Percentiles rank a stretch among this genome's conserved stretches.
Conservation (phyloP, 2,113 vertebrate genomes). For the Pyrgilauda ruficollis region DNA sequence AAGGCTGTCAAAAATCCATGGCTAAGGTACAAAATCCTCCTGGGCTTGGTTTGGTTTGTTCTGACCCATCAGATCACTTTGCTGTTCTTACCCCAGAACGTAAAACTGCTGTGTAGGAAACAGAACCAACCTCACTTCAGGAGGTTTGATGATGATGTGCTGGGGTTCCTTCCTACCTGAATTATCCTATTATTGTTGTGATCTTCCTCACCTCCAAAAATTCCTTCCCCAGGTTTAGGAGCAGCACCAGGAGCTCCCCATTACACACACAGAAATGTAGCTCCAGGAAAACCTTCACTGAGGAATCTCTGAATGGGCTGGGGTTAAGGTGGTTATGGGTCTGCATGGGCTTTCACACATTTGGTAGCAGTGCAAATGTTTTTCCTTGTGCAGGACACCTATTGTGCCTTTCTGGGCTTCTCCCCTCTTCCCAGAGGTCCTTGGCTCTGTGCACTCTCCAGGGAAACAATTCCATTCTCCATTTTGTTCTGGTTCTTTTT, state of each 20-base stretch:
- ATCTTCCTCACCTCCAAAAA: neutral
- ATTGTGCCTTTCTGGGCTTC: neutral
- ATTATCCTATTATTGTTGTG: neutral
- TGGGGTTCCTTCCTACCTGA: neutral
- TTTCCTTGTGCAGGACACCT: neutral
- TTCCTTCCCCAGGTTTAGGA: neutral
- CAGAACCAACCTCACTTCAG: neutral
- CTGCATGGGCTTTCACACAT: neutral
- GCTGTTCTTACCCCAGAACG: neutral
- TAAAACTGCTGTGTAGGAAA: neutral
- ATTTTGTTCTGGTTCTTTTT: conserved; percentile 22
- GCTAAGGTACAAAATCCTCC: neutral
- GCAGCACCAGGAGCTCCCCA: neutral
- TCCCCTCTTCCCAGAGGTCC: neutral
- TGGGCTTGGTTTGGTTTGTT: neutral
- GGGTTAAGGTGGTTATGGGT: rapidly evolving
- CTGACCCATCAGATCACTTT: neutral
- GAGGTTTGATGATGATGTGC: neutral
- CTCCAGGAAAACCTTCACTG: neutral
- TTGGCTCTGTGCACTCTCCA: neutral
- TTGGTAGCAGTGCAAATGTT: neutral
- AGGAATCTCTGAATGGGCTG: neutral
- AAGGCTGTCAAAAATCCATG: rapidly evolving
- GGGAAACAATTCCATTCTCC: neutral
- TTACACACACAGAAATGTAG: neutral